Conservation (phyloP, 2,888 invertebrate species). For the Phragmatobia fuliginosa region DNA sequence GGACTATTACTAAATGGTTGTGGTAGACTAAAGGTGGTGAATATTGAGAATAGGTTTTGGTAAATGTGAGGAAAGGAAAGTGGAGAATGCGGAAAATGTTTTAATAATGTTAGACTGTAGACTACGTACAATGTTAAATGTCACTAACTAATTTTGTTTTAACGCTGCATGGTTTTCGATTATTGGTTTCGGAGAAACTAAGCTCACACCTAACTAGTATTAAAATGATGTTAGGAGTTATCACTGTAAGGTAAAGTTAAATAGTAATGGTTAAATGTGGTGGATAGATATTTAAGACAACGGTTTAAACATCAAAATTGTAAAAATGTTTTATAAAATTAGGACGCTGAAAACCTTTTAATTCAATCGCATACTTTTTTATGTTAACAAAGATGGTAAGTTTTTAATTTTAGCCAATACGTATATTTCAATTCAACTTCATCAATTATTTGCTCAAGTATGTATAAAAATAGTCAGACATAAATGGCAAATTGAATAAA, state of each 20-base stretch:
- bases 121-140: no score
- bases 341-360: no score
- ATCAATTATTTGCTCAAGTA: no score
- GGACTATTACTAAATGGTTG: slow-evolving; percentile 29
- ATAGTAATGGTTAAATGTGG: slow-evolving; percentile 47
- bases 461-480: no score
- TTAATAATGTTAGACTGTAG: background rate
- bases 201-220: background rate
- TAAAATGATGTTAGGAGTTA: background rate
- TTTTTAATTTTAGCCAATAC: no score
- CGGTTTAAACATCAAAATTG: no score
- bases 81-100: background rate
- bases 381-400: no score
- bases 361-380: no score
- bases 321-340: no score
- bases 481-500: no score
- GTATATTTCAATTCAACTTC: no score
- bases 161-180: background rate
- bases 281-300: background rate
- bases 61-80: background rate
- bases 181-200: background rate
- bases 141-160: background rate
- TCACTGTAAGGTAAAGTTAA: slow-evolving; percentile 4
- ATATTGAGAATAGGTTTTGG: slow-evolving; percentile 7
- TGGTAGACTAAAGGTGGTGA: slow-evolving; percentile 8